These are phyloP conservation scores for Lichenostomus cassidix DNA, from an alignment of 2,113 vertebrate species.

Conservation along the genomic window DNA sequence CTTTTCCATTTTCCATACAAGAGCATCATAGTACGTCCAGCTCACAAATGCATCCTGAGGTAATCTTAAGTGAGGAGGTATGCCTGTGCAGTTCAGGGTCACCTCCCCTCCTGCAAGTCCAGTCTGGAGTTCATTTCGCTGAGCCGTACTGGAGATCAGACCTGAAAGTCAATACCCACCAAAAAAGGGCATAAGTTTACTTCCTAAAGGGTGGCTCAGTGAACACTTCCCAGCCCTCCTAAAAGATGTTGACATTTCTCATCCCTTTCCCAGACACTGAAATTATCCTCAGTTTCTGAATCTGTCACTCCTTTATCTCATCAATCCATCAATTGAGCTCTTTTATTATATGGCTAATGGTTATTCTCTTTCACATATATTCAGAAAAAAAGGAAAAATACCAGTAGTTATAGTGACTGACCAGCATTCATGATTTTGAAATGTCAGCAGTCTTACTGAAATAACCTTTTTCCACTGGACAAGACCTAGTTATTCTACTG, in stretches of 20 bases:
- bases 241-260: neutral
- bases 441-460: neutral
- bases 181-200: neutral
- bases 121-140: neutral
- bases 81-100: neutral
- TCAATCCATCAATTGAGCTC: neutral
- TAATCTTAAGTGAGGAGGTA: rapidly evolving
- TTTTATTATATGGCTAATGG: neutral
- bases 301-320: neutral
- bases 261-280: neutral
- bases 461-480: neutral
- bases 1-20: neutral
- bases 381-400: neutral
- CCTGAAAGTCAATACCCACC: conserved; percentile 29
- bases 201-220: neutral
- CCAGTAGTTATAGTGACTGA: neutral
- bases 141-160: neutral
- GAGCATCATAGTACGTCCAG: neutral
- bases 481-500: neutral
- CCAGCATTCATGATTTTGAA: neutral
- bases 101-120: neutral
- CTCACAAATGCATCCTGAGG: rapidly evolving
- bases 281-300: neutral
- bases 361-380: neutral
- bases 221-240: neutral